phyloP scores from a whole-genome alignment of 2,797 vertebrate species.

The Adelosebastes latens region DNA sequence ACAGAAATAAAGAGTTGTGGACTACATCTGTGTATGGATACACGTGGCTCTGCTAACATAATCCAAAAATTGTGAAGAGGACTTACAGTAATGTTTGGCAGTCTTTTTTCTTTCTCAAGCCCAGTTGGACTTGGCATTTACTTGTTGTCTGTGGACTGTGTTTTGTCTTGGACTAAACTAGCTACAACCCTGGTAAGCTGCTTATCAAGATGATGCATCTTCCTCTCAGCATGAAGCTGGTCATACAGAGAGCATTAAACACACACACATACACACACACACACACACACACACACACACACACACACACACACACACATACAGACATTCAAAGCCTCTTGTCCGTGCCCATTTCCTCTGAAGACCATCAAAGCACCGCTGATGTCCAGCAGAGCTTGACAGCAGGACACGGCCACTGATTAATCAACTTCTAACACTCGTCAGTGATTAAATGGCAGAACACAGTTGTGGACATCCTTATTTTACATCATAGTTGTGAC shows the following conservation, averaged over 20 bases:
- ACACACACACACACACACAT: too few species aligned
- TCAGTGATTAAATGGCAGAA: constrained; percentile 9
- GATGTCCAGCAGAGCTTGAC: constrained; percentile 16
- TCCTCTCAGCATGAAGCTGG: neutral
- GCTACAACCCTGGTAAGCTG: neutral
- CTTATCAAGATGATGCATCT: neutral
- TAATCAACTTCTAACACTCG: neutral
- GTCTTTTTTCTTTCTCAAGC: neutral
- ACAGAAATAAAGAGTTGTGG: neutral
- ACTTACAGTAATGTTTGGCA: neutral
- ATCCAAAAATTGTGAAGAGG: neutral
- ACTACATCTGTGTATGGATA: neutral
- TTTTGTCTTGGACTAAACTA: neutral
- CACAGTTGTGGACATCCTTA: constrained; percentile 13
- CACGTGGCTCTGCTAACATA: neutral
- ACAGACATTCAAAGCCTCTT: neutral
- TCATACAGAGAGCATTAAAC: neutral
- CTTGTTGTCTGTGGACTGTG: neutral
- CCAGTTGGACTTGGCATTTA: neutral
- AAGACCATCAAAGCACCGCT: constrained; percentile 3
- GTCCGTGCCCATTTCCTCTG: constrained; percentile 1
- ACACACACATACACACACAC: too few species aligned
- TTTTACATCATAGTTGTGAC: neutral
- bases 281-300: neutral
- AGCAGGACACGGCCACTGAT: neutral